Evolutionary conservation across 2,797 vertebrate genomes (phyloP).

Genomic region (Melanotaenia trifasciata): DNA sequence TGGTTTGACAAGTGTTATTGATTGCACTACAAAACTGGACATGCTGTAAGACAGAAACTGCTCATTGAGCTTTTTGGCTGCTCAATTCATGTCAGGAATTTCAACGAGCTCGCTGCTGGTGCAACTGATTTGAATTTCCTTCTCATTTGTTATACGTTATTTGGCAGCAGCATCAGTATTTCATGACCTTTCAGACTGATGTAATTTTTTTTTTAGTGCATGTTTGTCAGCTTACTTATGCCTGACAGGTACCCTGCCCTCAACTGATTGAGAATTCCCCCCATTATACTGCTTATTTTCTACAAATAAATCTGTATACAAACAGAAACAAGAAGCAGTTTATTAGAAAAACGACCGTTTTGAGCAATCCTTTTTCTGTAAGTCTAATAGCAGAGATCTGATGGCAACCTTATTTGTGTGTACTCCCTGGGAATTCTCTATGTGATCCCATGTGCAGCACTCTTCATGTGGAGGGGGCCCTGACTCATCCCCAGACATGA

Average conservation of each 20-base stretch:
- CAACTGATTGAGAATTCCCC: conserved; percentile 35
- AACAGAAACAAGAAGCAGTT: conserved; percentile 28
- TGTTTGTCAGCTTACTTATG: conserved; percentile 34
- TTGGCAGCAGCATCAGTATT: conserved; percentile 48
- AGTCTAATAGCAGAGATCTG: too few relatives aligned
- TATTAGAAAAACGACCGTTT: conserved; percentile 32
- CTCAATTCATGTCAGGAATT: conserved; percentile 37
- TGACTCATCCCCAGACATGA: too few relatives aligned
- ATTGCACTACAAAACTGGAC: conserved; percentile 35
- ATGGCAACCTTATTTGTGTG: too few relatives aligned
- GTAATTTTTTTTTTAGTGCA: conserved; percentile 38
- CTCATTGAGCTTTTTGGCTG: conserved; percentile 60
- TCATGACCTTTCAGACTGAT: conserved; percentile 49
- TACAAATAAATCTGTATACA: conserved; percentile 25
- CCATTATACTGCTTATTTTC: conserved; percentile 23
- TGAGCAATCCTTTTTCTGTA: too few relatives aligned
- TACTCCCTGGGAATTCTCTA: too few relatives aligned
- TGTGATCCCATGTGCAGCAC: too few relatives aligned
- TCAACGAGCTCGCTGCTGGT: conserved; percentile 33
- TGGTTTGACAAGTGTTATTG: conserved; percentile 54
- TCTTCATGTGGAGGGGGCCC: too few relatives aligned
- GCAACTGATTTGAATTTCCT: conserved; percentile 33
- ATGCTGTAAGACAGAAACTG: conserved; percentile 44
- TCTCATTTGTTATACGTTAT: conserved; percentile 31
- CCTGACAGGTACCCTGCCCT: conserved; percentile 31